Conservation (phyloP, 2,113 vertebrate species). For the Oxyruncus cristatus region DNA sequence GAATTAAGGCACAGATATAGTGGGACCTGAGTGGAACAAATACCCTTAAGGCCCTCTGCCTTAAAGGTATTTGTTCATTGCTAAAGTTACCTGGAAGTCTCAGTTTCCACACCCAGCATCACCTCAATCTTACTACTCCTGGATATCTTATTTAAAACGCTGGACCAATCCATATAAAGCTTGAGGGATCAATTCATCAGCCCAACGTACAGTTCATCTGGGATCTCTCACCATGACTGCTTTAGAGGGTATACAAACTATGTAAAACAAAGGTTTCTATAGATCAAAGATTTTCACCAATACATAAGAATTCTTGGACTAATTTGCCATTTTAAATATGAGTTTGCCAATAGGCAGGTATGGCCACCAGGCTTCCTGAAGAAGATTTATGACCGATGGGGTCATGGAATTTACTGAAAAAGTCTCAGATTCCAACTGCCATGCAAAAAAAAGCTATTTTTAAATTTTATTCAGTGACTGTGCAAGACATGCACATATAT, state of each 20-base stretch:
- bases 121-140: neutral
- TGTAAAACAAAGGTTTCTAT: neutral
- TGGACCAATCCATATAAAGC: neutral
- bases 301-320: neutral
- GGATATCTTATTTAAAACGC: neutral
- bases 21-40: neutral
- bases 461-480: neutral
- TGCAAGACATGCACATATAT: neutral
- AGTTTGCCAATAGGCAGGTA: neutral
- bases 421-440: neutral
- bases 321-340: neutral
- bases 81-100: neutral
- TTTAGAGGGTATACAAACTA: neutral
- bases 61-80: neutral
- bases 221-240: neutral
- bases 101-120: neutral
- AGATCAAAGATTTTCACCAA: neutral
- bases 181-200: neutral
- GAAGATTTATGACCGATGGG: neutral
- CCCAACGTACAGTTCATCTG: neutral
- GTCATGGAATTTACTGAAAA: neutral
- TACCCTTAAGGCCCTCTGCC: neutral
- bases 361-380: rapidly evolving
- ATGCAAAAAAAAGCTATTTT: neutral
- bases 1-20: neutral